phyloP scores from a whole-genome alignment of 2,113 vertebrate species.

The Podocnemis expansa region DNA sequence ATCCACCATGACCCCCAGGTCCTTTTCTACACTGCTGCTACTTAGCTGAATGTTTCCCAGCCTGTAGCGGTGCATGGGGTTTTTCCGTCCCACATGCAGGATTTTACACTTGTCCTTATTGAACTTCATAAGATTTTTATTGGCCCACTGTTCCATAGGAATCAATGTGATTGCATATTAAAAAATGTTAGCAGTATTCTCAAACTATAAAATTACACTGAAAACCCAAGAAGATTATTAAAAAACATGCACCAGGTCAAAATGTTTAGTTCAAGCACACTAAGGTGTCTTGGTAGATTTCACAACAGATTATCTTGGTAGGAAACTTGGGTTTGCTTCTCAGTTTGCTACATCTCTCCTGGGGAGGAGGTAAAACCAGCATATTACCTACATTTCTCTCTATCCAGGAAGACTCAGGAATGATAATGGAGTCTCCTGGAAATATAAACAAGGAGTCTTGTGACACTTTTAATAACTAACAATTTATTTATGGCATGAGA shows the following conservation, averaged over 20 bases:
- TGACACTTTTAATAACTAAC: too few species aligned
- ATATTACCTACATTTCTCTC: neutral
- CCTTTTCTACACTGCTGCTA: too few species aligned
- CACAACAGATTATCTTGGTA: neutral
- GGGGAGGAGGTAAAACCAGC: neutral
- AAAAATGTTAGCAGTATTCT: neutral
- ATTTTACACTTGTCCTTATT: too few species aligned
- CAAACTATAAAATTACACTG: neutral
- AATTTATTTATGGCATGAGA: too few species aligned
- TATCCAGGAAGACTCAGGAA: fast-evolving
- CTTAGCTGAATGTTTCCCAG: too few species aligned
- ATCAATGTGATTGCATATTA: neutral
- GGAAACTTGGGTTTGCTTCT: neutral
- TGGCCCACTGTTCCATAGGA: too few species aligned
- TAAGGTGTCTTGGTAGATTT: neutral
- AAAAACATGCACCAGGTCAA: neutral
- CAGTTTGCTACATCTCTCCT: neutral
- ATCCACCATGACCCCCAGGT: too few species aligned
- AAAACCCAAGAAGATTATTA: neutral
- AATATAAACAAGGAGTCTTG: too few species aligned
- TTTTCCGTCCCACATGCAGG: too few species aligned
- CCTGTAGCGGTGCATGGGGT: too few species aligned
- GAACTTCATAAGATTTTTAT: too few species aligned
- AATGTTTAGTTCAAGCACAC: neutral
- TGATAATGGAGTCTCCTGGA: neutral